Evolutionary conservation across 2,888 invertebrate genomes (phyloP).

Genomic region (Phortica magna): DNA sequence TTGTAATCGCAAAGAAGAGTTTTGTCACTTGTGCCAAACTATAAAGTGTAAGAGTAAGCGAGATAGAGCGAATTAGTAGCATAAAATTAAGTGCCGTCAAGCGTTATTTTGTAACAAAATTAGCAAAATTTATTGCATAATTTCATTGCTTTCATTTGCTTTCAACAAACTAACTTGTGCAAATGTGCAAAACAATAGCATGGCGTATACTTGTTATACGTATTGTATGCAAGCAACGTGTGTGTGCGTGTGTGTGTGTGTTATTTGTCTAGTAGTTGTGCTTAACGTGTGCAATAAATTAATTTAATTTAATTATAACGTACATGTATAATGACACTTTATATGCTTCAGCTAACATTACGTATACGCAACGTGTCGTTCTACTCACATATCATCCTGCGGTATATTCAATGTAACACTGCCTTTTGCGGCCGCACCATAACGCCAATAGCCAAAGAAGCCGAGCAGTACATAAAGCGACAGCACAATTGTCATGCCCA

Average conservation of each 20-base stretch:
- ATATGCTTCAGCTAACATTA: neutral
- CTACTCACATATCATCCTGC: conserved; percentile 83
- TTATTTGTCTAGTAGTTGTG: neutral
- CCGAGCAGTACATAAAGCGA: conserved; percentile 90
- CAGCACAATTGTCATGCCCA: conserved; percentile 93
- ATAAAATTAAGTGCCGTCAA: neutral
- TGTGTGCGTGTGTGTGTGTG: neutral
- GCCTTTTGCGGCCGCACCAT: conserved; percentile 86
- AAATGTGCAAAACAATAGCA: neutral
- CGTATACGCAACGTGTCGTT: neutral
- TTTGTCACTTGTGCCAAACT: conserved; percentile 89
- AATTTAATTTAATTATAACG: neutral
- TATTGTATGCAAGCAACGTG: neutral
- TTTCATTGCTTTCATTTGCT: conserved; percentile 5
- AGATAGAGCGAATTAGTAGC: neutral
- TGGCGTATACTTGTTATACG: conserved; percentile 14
- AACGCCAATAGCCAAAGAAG: conserved; percentile 95
- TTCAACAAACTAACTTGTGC: neutral
- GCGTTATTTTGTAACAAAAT: neutral
- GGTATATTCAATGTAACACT: conserved; percentile 95
- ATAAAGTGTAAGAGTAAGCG: neutral
- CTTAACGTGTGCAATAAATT: neutral
- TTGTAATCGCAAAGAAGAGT: conserved; percentile 89
- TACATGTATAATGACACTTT: neutral
- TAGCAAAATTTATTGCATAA: conserved; percentile 18